Evolutionary conservation across 2,797 vertebrate species (phyloP).

Genomic region (Leptoclinus maculatus): DNA sequence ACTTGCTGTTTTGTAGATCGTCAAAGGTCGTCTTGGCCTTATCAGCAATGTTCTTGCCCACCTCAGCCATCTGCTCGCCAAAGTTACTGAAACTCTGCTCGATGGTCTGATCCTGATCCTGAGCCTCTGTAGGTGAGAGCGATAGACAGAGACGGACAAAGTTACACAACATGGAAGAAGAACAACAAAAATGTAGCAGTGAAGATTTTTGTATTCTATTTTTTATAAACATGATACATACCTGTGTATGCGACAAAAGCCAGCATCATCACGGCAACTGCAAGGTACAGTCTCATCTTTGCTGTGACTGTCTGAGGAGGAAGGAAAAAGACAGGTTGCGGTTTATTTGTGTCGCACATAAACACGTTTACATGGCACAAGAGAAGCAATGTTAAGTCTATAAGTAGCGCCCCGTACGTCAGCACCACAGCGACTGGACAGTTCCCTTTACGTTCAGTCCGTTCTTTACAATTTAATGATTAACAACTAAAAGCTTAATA

Average conservation of each 20-base stretch:
- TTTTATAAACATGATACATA: conserved; percentile 35
- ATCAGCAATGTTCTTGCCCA: conserved; percentile 36
- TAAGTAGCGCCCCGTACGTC: not conserved
- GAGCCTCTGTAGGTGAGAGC: conserved; percentile 69
- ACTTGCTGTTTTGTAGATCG: conserved; percentile 37
- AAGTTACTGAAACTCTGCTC: conserved; percentile 45
- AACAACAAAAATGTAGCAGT: not conserved
- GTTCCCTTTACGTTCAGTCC: conserved; percentile 12
- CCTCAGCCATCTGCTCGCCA: conserved; percentile 2
- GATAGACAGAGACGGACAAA: not conserved
- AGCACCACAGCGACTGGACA: conserved; percentile 48
- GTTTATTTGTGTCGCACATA: not conserved
- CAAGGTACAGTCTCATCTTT: conserved; percentile 83
- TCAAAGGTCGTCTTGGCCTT: conserved; percentile 29
- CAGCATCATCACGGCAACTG: conserved; percentile 82
- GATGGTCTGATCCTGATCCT: conserved; percentile 35
- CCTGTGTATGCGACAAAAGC: conserved; percentile 82
- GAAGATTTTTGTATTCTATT: not conserved
- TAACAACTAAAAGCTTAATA: not conserved
- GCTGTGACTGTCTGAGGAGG: conserved; percentile 35
- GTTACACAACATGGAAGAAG: not conserved
- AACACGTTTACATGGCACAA: not conserved
- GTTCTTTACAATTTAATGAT: not conserved
- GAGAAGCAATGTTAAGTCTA: not conserved
- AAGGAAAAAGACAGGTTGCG: not conserved